Conservation (phyloP, 2,888 invertebrate species). For the Trachelus stipa region DNA sequence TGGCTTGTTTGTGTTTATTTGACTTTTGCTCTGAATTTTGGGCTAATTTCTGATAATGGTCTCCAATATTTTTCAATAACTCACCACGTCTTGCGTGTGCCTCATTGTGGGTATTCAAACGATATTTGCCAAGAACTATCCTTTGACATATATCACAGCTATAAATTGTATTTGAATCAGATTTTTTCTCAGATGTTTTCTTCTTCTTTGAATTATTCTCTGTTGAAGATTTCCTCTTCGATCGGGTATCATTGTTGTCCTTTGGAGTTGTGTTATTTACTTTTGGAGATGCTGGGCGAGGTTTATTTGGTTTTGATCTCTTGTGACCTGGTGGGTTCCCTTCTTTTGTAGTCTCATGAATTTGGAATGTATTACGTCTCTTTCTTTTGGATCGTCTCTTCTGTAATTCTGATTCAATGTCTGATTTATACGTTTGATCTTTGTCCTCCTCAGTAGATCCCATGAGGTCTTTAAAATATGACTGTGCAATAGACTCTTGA, state of each 20-base stretch:
- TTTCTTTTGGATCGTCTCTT: background rate
- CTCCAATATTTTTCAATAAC: background rate
- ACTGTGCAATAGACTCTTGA: background rate
- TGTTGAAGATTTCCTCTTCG: constrained; percentile 21
- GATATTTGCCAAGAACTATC: background rate
- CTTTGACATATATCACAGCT: background rate
- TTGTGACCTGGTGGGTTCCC: background rate
- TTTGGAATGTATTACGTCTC: background rate
- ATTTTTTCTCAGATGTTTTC: background rate
- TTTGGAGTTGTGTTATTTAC: background rate
- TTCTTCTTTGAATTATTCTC: constrained; percentile 27
- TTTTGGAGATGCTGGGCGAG: background rate
- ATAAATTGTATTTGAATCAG: background rate
- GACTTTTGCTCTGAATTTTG: background rate
- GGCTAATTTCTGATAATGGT: background rate
- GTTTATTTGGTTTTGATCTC: background rate
- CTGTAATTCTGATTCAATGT: background rate
- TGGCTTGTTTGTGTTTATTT: background rate
- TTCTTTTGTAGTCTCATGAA: background rate
- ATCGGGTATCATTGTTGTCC: background rate
- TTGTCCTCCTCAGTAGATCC: background rate
- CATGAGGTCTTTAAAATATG: background rate
- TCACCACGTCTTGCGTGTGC: background rate
- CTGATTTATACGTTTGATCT: background rate
- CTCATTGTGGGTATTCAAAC: background rate